phyloP scores from a whole-genome alignment of 2,888 invertebrate species.

The Eilema sororculum region DNA sequence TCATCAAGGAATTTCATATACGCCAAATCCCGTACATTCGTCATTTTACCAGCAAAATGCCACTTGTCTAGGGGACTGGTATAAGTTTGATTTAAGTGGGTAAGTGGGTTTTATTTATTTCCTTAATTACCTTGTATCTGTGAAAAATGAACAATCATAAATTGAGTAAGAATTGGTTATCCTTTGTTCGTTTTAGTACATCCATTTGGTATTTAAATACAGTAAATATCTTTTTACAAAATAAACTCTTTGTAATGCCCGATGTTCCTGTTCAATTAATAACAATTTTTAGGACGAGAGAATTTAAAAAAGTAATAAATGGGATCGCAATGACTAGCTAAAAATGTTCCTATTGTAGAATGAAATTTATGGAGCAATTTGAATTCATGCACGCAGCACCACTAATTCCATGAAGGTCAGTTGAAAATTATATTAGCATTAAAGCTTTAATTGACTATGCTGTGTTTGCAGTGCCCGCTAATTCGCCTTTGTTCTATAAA shows the following conservation, averaged over 20 bases:
- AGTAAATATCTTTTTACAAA: slow-evolving; percentile 6
- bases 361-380: slow-evolving; percentile 40
- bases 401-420: slow-evolving; percentile 43
- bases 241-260: slow-evolving; percentile 1
- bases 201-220: slow-evolving; percentile 9
- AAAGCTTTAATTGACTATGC: slow-evolving; percentile 23
- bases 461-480: slow-evolving; percentile 13
- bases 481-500: not conserved
- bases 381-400: slow-evolving; percentile 28
- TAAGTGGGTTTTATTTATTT: too few species aligned
- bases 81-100: too few species aligned
- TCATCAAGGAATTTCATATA: too few species aligned
- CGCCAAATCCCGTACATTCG: too few species aligned
- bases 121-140: too few species aligned
- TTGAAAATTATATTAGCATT: slow-evolving; percentile 37
- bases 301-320: slow-evolving; percentile 16
- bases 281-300: slow-evolving; percentile 2
- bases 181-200: slow-evolving; percentile 1
- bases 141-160: not conserved
- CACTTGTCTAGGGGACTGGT: too few species aligned
- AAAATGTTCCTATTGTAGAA: slow-evolving; percentile 29
- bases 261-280: not conserved
- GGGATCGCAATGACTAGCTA: slow-evolving; percentile 8
- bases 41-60: too few species aligned
- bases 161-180: not conserved